Evolutionary conservation across 2,113 vertebrate species (phyloP).

Genomic region (Azemiops feae): DNA sequence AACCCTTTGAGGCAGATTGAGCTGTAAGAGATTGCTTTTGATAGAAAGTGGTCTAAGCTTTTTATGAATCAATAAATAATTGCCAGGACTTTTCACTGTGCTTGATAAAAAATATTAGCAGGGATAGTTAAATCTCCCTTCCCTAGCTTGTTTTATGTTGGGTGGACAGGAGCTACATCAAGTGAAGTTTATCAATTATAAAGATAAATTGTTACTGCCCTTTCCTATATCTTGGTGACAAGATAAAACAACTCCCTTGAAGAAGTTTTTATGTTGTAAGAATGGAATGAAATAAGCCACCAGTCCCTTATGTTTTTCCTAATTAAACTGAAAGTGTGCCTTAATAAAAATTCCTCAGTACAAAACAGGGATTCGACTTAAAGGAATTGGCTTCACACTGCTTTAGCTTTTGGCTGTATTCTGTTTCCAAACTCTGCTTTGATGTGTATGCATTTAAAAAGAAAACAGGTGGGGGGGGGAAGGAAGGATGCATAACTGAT

Average conservation of each 20-base stretch:
- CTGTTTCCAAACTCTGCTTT: conserved; percentile 10
- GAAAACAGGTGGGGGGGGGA: background rate
- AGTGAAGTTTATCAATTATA: background rate
- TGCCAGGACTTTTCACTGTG: background rate
- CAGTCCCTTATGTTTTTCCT: background rate
- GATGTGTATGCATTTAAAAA: background rate
- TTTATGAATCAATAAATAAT: background rate
- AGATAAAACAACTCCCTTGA: background rate
- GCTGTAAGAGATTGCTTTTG: background rate
- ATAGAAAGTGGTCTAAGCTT: background rate
- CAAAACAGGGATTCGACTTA: conserved; percentile 9
- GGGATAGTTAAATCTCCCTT: background rate
- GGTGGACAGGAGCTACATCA: background rate
- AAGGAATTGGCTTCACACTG: background rate
- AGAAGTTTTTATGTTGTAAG: background rate
- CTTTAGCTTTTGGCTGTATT: background rate
- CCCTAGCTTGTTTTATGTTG: background rate
- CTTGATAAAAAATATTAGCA: background rate
- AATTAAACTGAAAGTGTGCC: background rate
- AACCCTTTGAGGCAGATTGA: background rate
- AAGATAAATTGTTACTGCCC: background rate
- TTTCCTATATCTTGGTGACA: background rate
- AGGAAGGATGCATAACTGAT: conserved; percentile 9
- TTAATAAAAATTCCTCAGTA: background rate
- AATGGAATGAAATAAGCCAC: background rate